Conservation (phyloP, 2,888 invertebrate genomes). For the Drosophila lacicola region DNA sequence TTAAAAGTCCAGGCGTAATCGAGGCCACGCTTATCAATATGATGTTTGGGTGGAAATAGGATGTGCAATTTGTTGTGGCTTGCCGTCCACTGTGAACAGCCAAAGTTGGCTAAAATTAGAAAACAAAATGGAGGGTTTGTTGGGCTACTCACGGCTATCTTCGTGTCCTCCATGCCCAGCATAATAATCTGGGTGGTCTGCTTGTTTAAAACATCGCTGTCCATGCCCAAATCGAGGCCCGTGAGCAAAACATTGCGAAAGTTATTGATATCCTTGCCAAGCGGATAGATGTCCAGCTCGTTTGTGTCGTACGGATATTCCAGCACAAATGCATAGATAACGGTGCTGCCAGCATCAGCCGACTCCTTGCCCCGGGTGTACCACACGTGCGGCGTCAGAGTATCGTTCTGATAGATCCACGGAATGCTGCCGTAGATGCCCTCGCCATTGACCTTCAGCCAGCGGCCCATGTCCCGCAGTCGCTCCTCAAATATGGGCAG, state of each 20-base stretch:
- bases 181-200: slow-evolving; percentile 78
- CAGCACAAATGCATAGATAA: slow-evolving; percentile 89
- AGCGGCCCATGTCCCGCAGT: slow-evolving; percentile 90
- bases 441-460: slow-evolving; percentile 94
- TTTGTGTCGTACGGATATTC: slow-evolving; percentile 89
- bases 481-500: slow-evolving; percentile 94
- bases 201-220: slow-evolving; percentile 38
- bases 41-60: slow-evolving; percentile 82
- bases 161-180: slow-evolving; percentile 85
- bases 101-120: slow-evolving; percentile 42
- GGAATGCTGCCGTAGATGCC: slow-evolving; percentile 92
- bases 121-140: too few relatives aligned
- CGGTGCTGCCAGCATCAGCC: slow-evolving; percentile 61
- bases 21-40: slow-evolving; percentile 81
- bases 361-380: slow-evolving; percentile 86
- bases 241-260: slow-evolving; percentile 57
- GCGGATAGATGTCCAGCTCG: slow-evolving; percentile 86
- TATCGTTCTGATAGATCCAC: slow-evolving; percentile 93
- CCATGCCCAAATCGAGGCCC: slow-evolving; percentile 60
- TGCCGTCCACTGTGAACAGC: slow-evolving; percentile 73
- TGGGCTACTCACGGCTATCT: slow-evolving; percentile 62
- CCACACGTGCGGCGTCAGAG: slow-evolving; percentile 90
- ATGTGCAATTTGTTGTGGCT: slow-evolving; percentile 72
- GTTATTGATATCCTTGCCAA: slow-evolving; percentile 62
- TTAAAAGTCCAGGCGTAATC: slow-evolving; percentile 84